phyloP scores from a whole-genome alignment of 2,888 invertebrate genomes.

The Dicranocentrus wangi region DNA sequence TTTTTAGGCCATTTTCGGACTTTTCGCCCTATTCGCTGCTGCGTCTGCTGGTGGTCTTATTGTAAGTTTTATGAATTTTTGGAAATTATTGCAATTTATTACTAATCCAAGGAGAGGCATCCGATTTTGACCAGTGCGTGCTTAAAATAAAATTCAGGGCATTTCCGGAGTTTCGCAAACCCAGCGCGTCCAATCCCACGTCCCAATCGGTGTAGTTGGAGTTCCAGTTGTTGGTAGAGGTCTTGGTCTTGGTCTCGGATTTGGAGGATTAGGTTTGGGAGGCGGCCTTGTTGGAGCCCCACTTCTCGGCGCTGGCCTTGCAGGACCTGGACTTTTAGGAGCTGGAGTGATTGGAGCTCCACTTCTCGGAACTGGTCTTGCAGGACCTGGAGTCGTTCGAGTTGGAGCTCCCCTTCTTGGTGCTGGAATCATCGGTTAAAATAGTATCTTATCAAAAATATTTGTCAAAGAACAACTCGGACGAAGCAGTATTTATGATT shows the following conservation, averaged over 20 bases:
- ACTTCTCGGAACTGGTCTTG: slow-evolving; percentile 12
- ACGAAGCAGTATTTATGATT: too few species aligned
- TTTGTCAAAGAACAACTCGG: too few species aligned
- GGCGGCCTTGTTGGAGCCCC: not conserved
- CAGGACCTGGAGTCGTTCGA: not conserved
- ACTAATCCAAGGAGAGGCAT: not conserved
- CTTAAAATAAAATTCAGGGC: not conserved
- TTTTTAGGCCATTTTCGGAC: slow-evolving; percentile 16
- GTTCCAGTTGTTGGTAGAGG: slow-evolving; percentile 18
- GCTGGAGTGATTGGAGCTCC: not conserved
- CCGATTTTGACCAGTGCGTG: not conserved
- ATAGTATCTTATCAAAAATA: not conserved
- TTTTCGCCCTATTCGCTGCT: slow-evolving; percentile 32
- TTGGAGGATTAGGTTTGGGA: slow-evolving; percentile 10
- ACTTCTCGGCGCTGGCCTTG: slow-evolving; percentile 29
- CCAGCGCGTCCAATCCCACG: slow-evolving; percentile 28
- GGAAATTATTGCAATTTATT: too few species aligned
- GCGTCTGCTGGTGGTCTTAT: slow-evolving; percentile 1
- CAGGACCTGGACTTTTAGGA: slow-evolving; percentile 2
- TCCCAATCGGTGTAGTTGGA: slow-evolving; percentile 31
- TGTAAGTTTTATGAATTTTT: not conserved
- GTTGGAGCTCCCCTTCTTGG: slow-evolving; percentile 15
- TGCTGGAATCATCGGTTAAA: slow-evolving; percentile 40
- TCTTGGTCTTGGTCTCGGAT: not conserved
- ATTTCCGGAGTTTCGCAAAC: slow-evolving; percentile 20